phyloP scores from a whole-genome alignment of 2,113 vertebrate genomes.

The Oryzias curvinotus region DNA sequence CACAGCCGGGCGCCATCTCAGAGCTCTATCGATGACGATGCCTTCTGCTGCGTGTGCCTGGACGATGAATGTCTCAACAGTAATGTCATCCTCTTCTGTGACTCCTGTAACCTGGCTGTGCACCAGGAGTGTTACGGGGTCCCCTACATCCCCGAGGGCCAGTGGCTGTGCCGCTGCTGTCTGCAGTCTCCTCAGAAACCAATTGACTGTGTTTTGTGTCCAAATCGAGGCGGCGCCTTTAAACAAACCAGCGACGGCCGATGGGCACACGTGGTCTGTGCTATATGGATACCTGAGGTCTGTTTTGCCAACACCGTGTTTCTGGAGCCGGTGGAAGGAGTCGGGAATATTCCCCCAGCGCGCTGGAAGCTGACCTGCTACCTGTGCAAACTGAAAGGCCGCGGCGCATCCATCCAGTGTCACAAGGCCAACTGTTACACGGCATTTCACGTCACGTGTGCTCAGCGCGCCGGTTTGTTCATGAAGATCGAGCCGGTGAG shows the following conservation, averaged over 20 bases:
- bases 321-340: slow-evolving; percentile 94
- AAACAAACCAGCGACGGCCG: slow-evolving; percentile 95
- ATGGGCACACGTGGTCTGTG: slow-evolving; percentile 97
- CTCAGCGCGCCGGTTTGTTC: slow-evolving; percentile 92
- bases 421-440: slow-evolving; percentile 98
- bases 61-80: slow-evolving; percentile 99
- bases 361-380: slow-evolving; percentile 97
- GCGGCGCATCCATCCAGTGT: slow-evolving; percentile 94
- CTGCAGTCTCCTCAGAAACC: slow-evolving; percentile 93
- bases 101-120: slow-evolving; percentile 96
- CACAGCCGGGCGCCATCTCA: slow-evolving; percentile 85
- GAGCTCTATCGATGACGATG: slow-evolving; percentile 89
- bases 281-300: slow-evolving; percentile 98
- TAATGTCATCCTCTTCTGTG: slow-evolving; percentile 97
- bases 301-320: slow-evolving; percentile 98
- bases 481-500: slow-evolving; percentile 98
- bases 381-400: slow-evolving; percentile 94
- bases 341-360: slow-evolving; percentile 90
- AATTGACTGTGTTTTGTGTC: slow-evolving; percentile 94
- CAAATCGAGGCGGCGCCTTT: slow-evolving; percentile 95
- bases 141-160: slow-evolving; percentile 95
- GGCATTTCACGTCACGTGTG: slow-evolving; percentile 96
- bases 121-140: slow-evolving; percentile 98
- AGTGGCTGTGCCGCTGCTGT: slow-evolving; percentile 98
- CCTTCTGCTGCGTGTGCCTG: slow-evolving; percentile 97